Conservation (phyloP, 2,113 vertebrate genomes). For the Mirza zaza region DNA sequence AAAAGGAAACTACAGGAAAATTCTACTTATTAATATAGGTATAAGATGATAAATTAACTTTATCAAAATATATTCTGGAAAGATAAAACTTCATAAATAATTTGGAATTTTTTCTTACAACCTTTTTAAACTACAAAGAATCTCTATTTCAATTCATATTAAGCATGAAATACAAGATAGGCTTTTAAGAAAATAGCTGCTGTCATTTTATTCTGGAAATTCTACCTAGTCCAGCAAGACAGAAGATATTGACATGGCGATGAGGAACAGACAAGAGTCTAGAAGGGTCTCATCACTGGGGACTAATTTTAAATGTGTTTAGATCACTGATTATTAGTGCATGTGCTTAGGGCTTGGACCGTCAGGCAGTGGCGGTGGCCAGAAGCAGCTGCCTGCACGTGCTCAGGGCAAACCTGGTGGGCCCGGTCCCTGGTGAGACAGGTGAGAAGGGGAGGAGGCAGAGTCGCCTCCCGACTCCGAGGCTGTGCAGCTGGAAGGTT, state of each 20-base stretch:
- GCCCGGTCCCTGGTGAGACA: not conserved
- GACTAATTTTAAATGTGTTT: not conserved
- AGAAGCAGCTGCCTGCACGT: accelerated
- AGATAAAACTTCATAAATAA: not conserved
- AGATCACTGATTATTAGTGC: not conserved
- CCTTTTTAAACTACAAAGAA: not conserved
- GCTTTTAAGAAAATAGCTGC: not conserved
- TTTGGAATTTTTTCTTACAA: not conserved
- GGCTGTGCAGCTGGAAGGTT: not conserved
- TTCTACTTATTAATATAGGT: not conserved
- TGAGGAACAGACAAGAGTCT: not conserved
- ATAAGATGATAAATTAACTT: not conserved
- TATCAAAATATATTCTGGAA: not conserved
- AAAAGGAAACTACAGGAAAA: not conserved
- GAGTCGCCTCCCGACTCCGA: accelerated
- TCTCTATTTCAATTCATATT: not conserved
- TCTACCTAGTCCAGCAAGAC: not conserved
- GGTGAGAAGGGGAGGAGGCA: not conserved
- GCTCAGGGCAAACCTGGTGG: not conserved
- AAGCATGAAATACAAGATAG: not conserved
- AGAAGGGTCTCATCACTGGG: not conserved
- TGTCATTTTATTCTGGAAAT: not conserved
- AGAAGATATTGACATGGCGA: not conserved
- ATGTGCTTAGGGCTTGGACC: not conserved
- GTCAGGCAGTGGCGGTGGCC: no score